Base-by-base conservation (phyloP, 2,113 vertebrate genomes). In the Hippocampus comes region DNA sequence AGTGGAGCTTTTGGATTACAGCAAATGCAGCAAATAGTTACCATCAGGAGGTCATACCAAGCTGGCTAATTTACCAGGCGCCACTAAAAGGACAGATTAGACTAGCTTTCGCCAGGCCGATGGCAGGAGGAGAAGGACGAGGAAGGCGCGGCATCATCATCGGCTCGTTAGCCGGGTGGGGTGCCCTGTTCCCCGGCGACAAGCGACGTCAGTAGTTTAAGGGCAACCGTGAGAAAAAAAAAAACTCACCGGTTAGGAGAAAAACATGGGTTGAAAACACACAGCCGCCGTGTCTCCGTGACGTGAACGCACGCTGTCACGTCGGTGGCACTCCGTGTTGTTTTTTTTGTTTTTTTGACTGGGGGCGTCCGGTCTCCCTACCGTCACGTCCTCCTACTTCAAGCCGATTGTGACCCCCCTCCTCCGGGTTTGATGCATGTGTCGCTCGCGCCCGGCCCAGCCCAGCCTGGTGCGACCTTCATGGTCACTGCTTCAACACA, bases 241-340 rank as follows among this genome's bases (percentile, higher is more conserved):
- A 38, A 48, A 18, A 12, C 88, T 92, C 80, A 94, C 92, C 91
- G 87, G 81, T 65, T 41, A 80, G 82, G 90, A 90, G 34, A 74
- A 83, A 84, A 25, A 79, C 85, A 86, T 89, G 75, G 69, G 83
- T 49, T 72, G 68, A 79, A 78, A 80, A 76, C 63, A 70, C 34
- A 72, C 74, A 0, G 72, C 20, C 57, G 63, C 70, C 27, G 15
- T 49, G 69, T 76, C 4, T 70, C 71, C 71, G 53, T 34, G 77
- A 63, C 59, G 74, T 14, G 55, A 59, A 59, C 79, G 71, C 66
- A 27, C 72, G 79, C 76, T 80, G 82, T 85, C 88, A 82, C 71
- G 65, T 61, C 69, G 66, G 56, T 55, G 7, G 59, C 25, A 56
- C 61, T 79, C 67, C 27, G 56, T 68, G 1, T 43, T 38, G 1